Base-by-base conservation (phyloP, 2,113 vertebrate species). In the Strix uralensis region DNA sequence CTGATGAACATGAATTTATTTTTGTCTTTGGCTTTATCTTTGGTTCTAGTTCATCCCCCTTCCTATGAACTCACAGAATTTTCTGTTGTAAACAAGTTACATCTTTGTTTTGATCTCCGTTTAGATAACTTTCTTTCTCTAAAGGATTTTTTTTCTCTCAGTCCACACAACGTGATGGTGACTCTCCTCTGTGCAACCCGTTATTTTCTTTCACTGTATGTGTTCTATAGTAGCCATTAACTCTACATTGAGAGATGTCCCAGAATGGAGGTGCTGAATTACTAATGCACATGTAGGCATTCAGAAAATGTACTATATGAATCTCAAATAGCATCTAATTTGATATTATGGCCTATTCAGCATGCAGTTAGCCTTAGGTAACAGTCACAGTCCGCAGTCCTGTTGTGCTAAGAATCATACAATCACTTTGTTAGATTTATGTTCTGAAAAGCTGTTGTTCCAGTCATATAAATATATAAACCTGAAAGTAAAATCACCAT, bases 261-360 rank as follows among this genome's bases (percentile, higher is more conserved):
- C 84, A 85, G 84, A 93, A 87, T 58, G 46, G 61, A 93, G 59
- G 58, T 61, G 84, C 73, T 82, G 87, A 90, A 81, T 96, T 80
- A 91, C 70, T 65, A 61, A 91, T 69, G 74, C 58, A 75, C 30
- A 49, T 49, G 78, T 40, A 84, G 38, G 51, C 70, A 79, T 59
- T 85, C 44, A 58, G 54, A 82, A 90, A 90, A 79, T 49, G 30
- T 52, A 36, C 54, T 5, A 0, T 49, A 42, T 49, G 93, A 94
- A 95, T 95, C 70, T 94, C 90, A 82, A 44, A 78, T 20, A 95
- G 78, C 62, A 88, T 75, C 40, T 90, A 72, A 91, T 93, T 85
- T 82, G 81, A 93, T 81, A 73, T 96, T 72, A 92, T 70, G 90
- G 86, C 58, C 77, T 95, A 69, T 93, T 82, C 78, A 86, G 81